Evolutionary conservation across 2,113 vertebrate species (phyloP).

Genomic region (Colius striatus): DNA sequence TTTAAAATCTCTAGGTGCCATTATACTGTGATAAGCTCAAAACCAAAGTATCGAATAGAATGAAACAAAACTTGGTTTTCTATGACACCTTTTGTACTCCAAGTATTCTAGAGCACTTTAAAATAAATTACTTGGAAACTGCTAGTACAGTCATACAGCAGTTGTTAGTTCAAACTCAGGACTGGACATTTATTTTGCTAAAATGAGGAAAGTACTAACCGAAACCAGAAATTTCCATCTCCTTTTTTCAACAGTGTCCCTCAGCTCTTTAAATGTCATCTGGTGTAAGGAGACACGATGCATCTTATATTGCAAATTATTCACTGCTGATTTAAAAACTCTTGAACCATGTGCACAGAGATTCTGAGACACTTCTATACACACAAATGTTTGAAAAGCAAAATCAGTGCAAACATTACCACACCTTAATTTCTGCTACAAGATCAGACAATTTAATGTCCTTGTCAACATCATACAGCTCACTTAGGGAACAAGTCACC

Average conservation of each 20-base stretch:
- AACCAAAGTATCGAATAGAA: neutral
- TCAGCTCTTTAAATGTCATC: neutral
- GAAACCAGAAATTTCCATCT: neutral
- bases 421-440: neutral
- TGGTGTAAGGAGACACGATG: neutral
- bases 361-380: neutral
- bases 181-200: neutral
- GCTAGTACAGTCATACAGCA: neutral
- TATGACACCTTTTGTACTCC: neutral
- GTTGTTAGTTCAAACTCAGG: neutral
- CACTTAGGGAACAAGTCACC: neutral
- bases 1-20: neutral
- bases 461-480: neutral
- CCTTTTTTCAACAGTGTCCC: neutral
- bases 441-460: neutral
- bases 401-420: neutral
- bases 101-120: neutral
- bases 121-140: neutral
- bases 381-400: neutral
- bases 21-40: neutral
- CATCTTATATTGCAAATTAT: neutral
- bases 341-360: neutral
- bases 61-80: neutral
- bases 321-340: neutral
- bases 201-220: neutral